Percentiles rank a stretch among this genome's conserved stretches.
Evolutionary conservation across 2,113 vertebrate species (phyloP).

Genomic region (Hippolais icterina): DNA sequence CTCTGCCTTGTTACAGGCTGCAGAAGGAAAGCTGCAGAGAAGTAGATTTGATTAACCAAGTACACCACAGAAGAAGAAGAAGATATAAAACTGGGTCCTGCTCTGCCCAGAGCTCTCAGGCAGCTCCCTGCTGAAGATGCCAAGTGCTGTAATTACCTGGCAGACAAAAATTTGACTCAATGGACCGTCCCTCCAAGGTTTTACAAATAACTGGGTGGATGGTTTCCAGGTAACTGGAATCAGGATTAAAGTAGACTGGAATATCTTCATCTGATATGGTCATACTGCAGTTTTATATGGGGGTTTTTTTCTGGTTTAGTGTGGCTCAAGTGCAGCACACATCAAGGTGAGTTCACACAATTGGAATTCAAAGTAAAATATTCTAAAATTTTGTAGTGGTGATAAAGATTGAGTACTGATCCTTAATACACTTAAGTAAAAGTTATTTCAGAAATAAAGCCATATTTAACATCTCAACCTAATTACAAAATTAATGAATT

Average conservation of each 20-base stretch:
- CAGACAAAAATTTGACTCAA: neutral
- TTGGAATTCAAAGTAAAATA: neutral
- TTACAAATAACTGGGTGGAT: neutral
- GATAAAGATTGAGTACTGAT: neutral
- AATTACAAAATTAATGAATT: neutral
- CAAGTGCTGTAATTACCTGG: neutral
- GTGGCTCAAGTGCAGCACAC: rapidly evolving
- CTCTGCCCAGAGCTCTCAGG: neutral
- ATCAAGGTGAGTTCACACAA: neutral
- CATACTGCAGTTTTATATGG: neutral
- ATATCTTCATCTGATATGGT: neutral
- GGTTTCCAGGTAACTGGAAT: neutral
- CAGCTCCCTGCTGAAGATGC: neutral
- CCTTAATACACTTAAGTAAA: neutral
- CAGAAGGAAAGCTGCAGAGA: neutral
- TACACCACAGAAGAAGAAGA: neutral
- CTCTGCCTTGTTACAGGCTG: neutral
- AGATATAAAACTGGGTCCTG: neutral
- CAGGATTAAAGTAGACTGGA: neutral
- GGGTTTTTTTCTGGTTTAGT: neutral
- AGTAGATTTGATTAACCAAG: neutral
- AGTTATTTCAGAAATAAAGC: neutral
- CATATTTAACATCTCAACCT: neutral
- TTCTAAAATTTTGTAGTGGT: neutral
- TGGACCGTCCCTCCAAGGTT: neutral